Evolutionary conservation across 2,113 vertebrate species (phyloP).

Genomic region (Bettongia penicillata): DNA sequence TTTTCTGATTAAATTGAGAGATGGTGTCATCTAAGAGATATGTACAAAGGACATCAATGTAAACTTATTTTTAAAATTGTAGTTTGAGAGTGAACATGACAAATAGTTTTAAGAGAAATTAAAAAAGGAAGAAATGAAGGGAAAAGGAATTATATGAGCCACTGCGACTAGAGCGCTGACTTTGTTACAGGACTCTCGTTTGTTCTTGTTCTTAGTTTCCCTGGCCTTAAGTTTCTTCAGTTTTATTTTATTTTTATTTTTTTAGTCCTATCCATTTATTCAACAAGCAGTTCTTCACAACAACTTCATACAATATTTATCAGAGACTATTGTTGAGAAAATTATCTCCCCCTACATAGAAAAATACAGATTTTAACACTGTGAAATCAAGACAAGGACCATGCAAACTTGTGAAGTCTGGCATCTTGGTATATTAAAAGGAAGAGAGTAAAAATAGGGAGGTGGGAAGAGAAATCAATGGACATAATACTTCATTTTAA

Average conservation of each 20-base stretch:
- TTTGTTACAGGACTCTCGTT: no score
- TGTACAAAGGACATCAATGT: neutral
- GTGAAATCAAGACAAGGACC: slow-evolving; percentile 85
- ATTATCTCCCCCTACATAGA: slow-evolving; percentile 86
- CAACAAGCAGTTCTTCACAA: slow-evolving; percentile 86
- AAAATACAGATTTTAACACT: slow-evolving; percentile 88
- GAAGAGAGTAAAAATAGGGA: slow-evolving; percentile 49
- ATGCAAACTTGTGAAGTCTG: slow-evolving; percentile 75
- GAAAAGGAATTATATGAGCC: no score
- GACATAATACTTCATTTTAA: slow-evolving; percentile 51
- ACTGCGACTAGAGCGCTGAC: no score
- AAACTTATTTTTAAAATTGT: neutral
- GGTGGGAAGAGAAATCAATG: neutral
- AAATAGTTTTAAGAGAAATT: no score
- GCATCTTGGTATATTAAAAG: slow-evolving; percentile 77
- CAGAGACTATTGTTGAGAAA: slow-evolving; percentile 85
- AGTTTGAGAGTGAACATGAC: no score
- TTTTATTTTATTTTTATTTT: neutral
- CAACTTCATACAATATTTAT: slow-evolving; percentile 83
- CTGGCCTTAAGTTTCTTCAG: no score
- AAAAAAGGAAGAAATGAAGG: no score
- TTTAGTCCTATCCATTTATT: slow-evolving; percentile 84
- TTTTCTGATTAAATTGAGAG: neutral
- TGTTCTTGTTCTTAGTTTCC: no score
- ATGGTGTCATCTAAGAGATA: neutral